These are phyloP conservation scores for Saguinus imperator DNA, from an alignment of 2,113 vertebrate species.

Conservation along the genomic window DNA sequence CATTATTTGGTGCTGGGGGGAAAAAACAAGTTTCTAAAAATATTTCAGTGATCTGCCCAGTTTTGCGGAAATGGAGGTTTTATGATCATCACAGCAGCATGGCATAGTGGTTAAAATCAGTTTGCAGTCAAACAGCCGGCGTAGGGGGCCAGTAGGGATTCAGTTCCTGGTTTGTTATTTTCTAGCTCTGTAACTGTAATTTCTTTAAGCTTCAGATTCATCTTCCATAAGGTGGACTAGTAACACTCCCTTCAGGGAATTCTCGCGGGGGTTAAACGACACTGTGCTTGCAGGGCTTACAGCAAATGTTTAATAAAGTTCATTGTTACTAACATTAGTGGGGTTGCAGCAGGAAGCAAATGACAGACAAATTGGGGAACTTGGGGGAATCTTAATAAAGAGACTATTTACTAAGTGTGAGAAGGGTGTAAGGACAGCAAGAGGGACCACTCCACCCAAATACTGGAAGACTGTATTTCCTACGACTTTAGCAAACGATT, in stretches of 20 bases:
- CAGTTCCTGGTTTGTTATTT: not conserved
- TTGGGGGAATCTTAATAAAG: not conserved
- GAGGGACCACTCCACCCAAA: not conserved
- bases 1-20: not conserved
- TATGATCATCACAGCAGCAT: not conserved
- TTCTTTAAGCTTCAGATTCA: not conserved
- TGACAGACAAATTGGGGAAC: not conserved
- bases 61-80: not conserved
- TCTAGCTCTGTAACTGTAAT: not conserved
- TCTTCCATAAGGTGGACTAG: not conserved
- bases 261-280: not conserved
- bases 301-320: not conserved
- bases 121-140: not conserved
- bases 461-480: not conserved
- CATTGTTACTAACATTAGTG: not conserved
- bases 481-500: not conserved
- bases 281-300: not conserved
- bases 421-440: not conserved
- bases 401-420: not conserved
- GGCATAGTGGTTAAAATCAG: not conserved
- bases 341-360: not conserved
- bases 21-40: not conserved
- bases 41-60: not conserved
- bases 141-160: too few relatives aligned
- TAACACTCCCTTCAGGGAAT: not conserved